Evolutionary conservation across 2,888 invertebrate species (phyloP), one percentile per base, ranked within the genome.

Genomic region (Heteromurus nitidus): DNA sequence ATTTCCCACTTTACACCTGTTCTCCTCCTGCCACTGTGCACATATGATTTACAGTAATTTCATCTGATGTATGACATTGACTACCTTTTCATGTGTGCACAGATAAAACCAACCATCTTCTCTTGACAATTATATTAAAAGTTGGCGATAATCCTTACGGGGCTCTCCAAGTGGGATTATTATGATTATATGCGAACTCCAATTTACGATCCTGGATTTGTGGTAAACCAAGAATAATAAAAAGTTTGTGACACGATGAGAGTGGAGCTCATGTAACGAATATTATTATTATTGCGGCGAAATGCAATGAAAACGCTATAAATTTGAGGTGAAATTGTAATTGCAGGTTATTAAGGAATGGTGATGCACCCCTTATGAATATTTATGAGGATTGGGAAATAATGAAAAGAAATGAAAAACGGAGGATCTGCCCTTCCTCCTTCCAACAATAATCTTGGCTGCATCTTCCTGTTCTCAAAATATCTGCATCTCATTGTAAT

Each of bases 321-420:
- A 68, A 76, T 68, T 68, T 44, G 24, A 58, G 60, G 44, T 30
- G 60, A 47, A 68, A 60, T 58, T 65, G 76, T 76, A 67, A 76
- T 76, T 76, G 76, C 67, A 68, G 36, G 69, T 69, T 77, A 77
- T 77, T 77, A 77, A 77, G 77, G 28, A 60, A 47, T 74, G 26
- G 64, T 42, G 69, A 62, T 77, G 77, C 77, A 62, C 69, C 62
- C 53, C 42, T 69, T 42, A 77, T 77, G 77, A 77, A 77, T 77
- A 77, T 77, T 68, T 77, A 77, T 77, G 62, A 77, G 44, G 69
- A 74, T 74, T 22, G 28, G 13, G 20, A 16, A 55, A 22, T 20
- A 55, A 24, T 11, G 24, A 55, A 47, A 16, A n/a, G n/a, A n/a
- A n/a, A n/a, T n/a, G n/a, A n/a, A n/a, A n/a, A n/a, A n/a, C n/a